Evolutionary conservation across 2,113 vertebrate genomes (phyloP), one percentile per base, ranked within the genome.

Genomic region (Sphaerodactylus townsendi): DNA sequence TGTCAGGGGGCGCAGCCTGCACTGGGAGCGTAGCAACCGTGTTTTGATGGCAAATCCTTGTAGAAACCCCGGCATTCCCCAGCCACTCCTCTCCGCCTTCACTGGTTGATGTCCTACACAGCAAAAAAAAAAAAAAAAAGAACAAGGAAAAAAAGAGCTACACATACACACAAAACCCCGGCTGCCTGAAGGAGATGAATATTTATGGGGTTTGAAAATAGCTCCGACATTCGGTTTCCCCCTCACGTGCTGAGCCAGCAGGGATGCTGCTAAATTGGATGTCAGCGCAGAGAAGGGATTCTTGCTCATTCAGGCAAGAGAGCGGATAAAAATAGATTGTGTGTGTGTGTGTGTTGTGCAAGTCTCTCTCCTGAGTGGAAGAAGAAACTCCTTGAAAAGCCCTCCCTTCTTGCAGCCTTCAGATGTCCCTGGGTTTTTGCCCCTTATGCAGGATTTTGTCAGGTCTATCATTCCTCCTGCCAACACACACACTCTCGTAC

Each of bases 231-330:
- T 92, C 88, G 88, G 93, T 91, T 93, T 92, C 92, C 92, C 92
- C 90, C 91, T 94, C 93, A 92, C 92, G 93, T 92, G 94, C 92
- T 41, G 94, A 92, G 88, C 48, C 94, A 90, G 94, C 88, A 44
- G 93, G 93, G 92, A 93, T 89, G 88, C 94, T 92, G 93, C 94
- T 92, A 90, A 91, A 94, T 94, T 89, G 81, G 92, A 93, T 94
- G 93, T 88, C 92, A 94, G 89, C 56, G 81, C 10, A 37, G 86
- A n/a, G 86, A 85, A 72, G 90, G 87, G 92, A 91, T 91, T 78
- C 92, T 64, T 84, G 92, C 90, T 92, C 91, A 39, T 53, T 73
- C 89, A 69, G 89, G 91, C 93, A 77, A 89, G 72, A 92, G 89
- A 2, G 1, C 1, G 77, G 91, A 92, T 92, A 94, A 92, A 94